Base-by-base conservation (phyloP, 2,888 invertebrate species). In the Gnatocerus cornutus region DNA sequence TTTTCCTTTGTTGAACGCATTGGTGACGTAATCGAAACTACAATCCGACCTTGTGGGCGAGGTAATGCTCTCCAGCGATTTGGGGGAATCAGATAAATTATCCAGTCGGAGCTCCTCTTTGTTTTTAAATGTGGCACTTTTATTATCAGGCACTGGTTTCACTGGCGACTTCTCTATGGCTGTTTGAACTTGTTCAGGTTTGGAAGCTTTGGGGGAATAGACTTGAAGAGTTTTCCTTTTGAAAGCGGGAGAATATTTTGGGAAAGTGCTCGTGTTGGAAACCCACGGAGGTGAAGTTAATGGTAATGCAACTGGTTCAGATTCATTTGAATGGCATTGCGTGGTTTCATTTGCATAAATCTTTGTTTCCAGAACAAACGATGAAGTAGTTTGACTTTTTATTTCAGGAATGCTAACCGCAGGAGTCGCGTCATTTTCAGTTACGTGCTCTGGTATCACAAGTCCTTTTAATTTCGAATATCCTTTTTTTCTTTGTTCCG, bases 381-480 rank as follows among this genome's bases (percentile, higher is more conserved):
- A 14, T 33, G 78, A 77, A 68, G 80, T 83, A 16, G 76, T 78
- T 62, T 75, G 75, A 77, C 93, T 93, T 84, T 92, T 93, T 61
- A 96, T 95, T 87, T 93, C 93, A 0, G 95, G 94, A 78, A 96
- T 86, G 84, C 94, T 93, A 52, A 92, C 87, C 83, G 93, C 91
- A 56, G 91, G 86, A 58, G 91, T 89, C 45, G 90, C 56, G 41
- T 80, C 80, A 1, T 85, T 82, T 73, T 89, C 86, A 16, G 87
- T 84, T 9, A 89, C 87, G 70, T 89, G 88, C 78, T 96, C 95
- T 3, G 96, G 96, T 81, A 96, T 96, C 30, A 95, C 93, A 77
- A 96, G 86, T n/a, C 95, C 96, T 79, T 95, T 89, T 68, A 96
- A 85, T 84, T 95, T 96, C 1, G 94, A 93, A 85, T 95, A 90